phyloP scores from a whole-genome alignment of 2,888 invertebrate species.

The Dolichopus griseipennis region DNA sequence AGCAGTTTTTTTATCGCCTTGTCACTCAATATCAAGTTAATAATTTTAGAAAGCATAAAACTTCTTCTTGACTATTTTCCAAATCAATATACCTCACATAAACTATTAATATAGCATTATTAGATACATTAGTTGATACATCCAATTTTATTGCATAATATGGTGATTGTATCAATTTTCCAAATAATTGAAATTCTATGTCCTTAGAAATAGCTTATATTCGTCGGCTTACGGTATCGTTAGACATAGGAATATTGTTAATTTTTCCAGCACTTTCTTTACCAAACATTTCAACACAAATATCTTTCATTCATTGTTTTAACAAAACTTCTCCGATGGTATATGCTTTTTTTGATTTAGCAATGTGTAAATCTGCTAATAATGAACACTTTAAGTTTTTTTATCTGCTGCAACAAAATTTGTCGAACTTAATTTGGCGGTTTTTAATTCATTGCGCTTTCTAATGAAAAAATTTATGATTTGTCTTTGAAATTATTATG shows the following conservation, averaged over 20 bases:
- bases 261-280: constrained; percentile 9
- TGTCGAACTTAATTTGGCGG: too few species aligned
- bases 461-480: too few species aligned
- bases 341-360: too few species aligned
- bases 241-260: constrained; percentile 8
- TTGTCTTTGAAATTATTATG: too few species aligned
- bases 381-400: too few species aligned
- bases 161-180: not conserved
- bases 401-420: too few species aligned
- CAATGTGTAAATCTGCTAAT: too few species aligned
- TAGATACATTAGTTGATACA: constrained; percentile 14
- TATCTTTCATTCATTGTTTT: constrained; percentile 2
- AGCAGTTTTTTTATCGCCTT: too few species aligned
- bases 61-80: constrained; percentile 22
- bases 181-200: constrained; percentile 4
- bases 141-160: constrained; percentile 11
- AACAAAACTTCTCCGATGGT: too few species aligned
- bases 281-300: constrained; percentile 13
- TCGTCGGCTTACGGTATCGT: constrained; percentile 9
- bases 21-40: too few species aligned
- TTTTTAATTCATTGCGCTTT: too few species aligned
- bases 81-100: constrained; percentile 22
- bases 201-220: constrained; percentile 7
- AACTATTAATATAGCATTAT: constrained; percentile 22
- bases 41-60: constrained; percentile 24